These are phyloP conservation scores for Pygoscelis adeliae DNA, from an alignment of 2,113 vertebrate species.

Conservation along the genomic window DNA sequence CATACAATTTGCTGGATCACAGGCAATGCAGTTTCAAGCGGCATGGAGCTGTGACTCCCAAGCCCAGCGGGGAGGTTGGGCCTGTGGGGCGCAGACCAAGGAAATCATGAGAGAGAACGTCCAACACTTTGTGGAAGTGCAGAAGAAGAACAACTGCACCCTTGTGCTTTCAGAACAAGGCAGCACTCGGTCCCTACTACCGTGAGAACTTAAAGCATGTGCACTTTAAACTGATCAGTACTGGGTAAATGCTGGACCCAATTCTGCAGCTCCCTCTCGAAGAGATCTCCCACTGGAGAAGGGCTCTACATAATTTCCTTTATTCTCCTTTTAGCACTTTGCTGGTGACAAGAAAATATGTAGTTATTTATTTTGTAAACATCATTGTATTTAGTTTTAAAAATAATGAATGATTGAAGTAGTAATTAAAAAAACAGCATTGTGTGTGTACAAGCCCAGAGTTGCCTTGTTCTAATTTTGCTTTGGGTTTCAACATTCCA, in stretches of 20 bases:
- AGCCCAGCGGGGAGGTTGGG: background rate
- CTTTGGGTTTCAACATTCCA: constrained; percentile 9
- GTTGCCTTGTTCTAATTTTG: constrained; percentile 47
- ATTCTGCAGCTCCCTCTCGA: background rate
- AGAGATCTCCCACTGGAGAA: background rate
- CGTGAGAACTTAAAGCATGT: background rate
- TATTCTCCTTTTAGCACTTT: constrained; percentile 34
- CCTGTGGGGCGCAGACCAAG: background rate
- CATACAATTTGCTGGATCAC: background rate
- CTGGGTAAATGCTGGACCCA: background rate
- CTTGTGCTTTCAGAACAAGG: background rate
- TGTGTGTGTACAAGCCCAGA: background rate
- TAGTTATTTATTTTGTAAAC: constrained; percentile 25
- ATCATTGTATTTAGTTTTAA: background rate
- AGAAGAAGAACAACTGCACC: background rate
- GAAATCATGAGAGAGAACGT: background rate
- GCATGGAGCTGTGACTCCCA: background rate
- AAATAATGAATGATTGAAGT: constrained; percentile 36
- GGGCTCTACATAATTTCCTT: background rate
- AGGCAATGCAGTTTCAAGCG: background rate
- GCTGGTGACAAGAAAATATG: constrained; percentile 24
- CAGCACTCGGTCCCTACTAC: background rate
- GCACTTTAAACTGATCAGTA: background rate
- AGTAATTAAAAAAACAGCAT: constrained; percentile 23
- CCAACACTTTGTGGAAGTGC: background rate